phyloP scores from a whole-genome alignment of 2,113 vertebrate genomes.

The Ifrita kowaldi region DNA sequence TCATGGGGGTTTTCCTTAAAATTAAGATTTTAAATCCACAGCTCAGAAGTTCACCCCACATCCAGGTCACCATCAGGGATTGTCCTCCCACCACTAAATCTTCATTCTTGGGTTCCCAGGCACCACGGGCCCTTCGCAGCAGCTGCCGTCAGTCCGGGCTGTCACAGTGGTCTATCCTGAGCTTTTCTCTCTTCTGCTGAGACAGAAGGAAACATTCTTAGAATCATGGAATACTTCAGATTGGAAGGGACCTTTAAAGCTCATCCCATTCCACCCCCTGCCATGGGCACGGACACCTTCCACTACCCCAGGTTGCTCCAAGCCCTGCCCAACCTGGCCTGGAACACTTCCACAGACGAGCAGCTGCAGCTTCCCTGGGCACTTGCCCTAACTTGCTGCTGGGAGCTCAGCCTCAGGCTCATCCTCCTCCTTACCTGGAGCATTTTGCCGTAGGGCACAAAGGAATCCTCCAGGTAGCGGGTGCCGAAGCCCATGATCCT shows the following conservation, averaged over 20 bases:
- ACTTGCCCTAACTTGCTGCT: background rate
- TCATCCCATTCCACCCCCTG: background rate
- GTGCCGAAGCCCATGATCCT: constrained; percentile 82
- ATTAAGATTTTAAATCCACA: background rate
- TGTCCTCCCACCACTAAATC: background rate
- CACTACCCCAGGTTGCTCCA: background rate
- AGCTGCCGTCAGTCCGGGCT: background rate
- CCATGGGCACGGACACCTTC: background rate
- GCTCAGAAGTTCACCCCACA: background rate
- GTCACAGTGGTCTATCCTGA: background rate
- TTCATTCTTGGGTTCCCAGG: background rate
- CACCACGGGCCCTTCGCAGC: fast-evolving
- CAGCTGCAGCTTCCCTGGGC: background rate
- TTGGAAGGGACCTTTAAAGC: background rate
- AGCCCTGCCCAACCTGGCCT: background rate
- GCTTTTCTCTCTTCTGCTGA: background rate
- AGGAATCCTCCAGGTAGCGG: constrained; percentile 74
- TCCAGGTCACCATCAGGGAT: background rate
- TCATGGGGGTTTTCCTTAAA: background rate
- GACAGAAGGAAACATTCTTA: background rate
- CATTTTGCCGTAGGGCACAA: constrained; percentile 60
- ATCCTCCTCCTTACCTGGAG: constrained; percentile 45
- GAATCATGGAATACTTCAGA: background rate
- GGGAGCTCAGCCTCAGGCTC: background rate
- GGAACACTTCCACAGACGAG: background rate